Evolutionary conservation across 2,888 invertebrate genomes (phyloP), one percentile per base, ranked within the genome.

Genomic region (Eubasilissa splendida): DNA sequence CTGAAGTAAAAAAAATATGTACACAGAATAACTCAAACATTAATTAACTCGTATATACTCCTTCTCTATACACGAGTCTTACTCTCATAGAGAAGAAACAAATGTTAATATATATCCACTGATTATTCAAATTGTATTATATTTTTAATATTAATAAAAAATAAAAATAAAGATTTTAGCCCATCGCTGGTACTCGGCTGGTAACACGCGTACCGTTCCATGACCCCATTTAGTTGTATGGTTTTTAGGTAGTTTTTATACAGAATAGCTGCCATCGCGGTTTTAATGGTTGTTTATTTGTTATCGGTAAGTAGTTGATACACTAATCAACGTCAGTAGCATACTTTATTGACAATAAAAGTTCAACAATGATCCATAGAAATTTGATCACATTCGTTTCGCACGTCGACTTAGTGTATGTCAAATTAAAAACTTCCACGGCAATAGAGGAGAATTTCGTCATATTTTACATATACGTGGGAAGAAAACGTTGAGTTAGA

Each of bases 271-370:
- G 60, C 22, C 60, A 60, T 60, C 8, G n/a, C 53, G 10, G 54
- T n/a, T 22, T 22, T 73, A 33, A 58, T 42, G 42, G 7, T 73
- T 58, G 71, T 56, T 73, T 73, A 33, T 31, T 12, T 31, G 54
- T 12, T 11, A 73, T 58, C 58, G 22, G 22, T 33, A 56, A 73
- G 71, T 73, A 42, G 71, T 70, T 73, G 71, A 73, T 31, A 73
- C 71, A 73, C 71, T 33, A 58, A 73, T 58, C 71, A 58, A 56
- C n/a, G 56, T 68, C 14, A 50, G 14, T 68, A 50, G 42, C 12
- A 52, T 50, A 68, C 31, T 63, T 63, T 63, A 63, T 63, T 63
- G 63, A 42, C 52, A 42, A 66, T 22, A 22, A 53, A 53, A n/a
- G 70, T 52, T 53, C 5, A 14, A 22, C 70, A 53, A n/a, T 71